Evolutionary conservation across 2,888 invertebrate species (phyloP).

Genomic region (Noctua janthe): DNA sequence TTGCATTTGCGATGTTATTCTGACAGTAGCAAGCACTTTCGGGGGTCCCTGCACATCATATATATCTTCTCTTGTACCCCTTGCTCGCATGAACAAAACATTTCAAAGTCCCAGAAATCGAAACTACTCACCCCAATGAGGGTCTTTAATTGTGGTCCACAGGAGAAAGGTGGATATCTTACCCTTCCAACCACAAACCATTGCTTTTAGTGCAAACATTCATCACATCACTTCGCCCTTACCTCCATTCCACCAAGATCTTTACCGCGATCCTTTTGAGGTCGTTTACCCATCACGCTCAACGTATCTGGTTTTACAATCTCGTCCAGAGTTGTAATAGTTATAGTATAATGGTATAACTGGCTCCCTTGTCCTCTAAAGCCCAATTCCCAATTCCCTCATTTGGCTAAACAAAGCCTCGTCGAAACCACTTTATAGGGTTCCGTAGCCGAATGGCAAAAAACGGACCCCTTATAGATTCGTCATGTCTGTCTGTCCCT

Average conservation of each 20-base stretch:
- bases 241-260: conserved; percentile 17
- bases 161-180: not conserved
- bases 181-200: not conserved
- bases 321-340: conserved; percentile 39
- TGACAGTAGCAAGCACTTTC: conserved; percentile 8
- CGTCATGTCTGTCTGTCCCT: too few species aligned
- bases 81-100: not conserved
- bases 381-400: conserved; percentile 58
- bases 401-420: conserved; percentile 63
- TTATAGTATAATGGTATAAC: conserved; percentile 32
- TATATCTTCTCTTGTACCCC: not conserved
- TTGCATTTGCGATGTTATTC: conserved; percentile 26
- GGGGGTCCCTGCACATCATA: not conserved
- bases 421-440: conserved; percentile 54
- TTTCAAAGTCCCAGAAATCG: not conserved
- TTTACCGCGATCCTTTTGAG: conserved; percentile 47
- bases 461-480: too few species aligned
- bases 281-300: conserved; percentile 53
- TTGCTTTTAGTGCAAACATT: not conserved
- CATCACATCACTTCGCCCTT: conserved; percentile 8
- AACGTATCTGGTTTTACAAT: conserved; percentile 52
- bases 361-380: conserved; percentile 48
- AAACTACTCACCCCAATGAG: not conserved
- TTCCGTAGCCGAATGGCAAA: too few species aligned
- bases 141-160: not conserved